Evolutionary conservation across 2,113 vertebrate species (phyloP).

Genomic region (rabbit (Oryctolagus cuniculus)): mOryCun1.1 NC_091442.1:70615001-70615500

Average conservation of each 20-base stretch:
- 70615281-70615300: neutral
- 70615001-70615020: neutral
- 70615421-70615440: neutral
- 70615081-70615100: neutral
- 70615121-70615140: neutral
- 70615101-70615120: neutral
- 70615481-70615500: neutral
- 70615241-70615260: neutral
- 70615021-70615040: slow-evolving; percentile 33
- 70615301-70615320: neutral
- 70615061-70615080: neutral
- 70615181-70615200: neutral
- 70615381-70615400: neutral
- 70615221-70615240: neutral
- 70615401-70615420: neutral
- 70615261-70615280: neutral
- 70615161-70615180: neutral
- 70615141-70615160: neutral
- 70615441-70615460: slow-evolving; percentile 9
- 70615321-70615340: neutral
- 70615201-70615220: neutral
- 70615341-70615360: neutral
- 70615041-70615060: neutral
- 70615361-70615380: neutral
- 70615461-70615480: neutral